phyloP scores from a whole-genome alignment of 2,888 invertebrate species.

The Microctonus aethiopoides region DNA sequence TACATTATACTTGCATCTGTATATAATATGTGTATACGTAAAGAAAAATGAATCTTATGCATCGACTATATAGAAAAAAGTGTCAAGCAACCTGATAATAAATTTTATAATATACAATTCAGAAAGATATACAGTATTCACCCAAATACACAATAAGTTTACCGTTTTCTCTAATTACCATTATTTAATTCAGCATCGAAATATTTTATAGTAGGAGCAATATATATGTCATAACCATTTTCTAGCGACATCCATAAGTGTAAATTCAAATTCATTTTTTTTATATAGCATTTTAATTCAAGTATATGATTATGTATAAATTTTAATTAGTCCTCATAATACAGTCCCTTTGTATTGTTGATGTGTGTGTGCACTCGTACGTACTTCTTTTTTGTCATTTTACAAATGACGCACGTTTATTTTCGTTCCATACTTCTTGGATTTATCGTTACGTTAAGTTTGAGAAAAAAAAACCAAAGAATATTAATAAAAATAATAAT shows the following conservation, averaged over 20 bases:
- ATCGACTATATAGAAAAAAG: constrained; percentile 46
- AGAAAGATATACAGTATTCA: constrained; percentile 39
- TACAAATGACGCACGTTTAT: constrained; percentile 32
- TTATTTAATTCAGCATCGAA: neutral
- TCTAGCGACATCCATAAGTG: no score
- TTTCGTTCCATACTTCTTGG: neutral
- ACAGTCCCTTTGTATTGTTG: constrained; percentile 11
- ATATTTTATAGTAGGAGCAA: no score
- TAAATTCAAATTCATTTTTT: no score
- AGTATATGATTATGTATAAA: no score
- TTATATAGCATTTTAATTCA: no score
- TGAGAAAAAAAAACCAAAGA: constrained; percentile 2
- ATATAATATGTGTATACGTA: neutral
- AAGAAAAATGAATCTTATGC: neutral
- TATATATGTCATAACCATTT: no score
- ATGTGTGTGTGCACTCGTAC: no score
- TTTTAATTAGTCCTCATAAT: constrained; percentile 25
- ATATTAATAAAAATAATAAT: neutral
- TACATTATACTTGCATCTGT: neutral
- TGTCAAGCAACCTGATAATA: constrained; percentile 60
- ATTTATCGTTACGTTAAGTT: neutral
- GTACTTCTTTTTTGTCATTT: constrained; percentile 3
- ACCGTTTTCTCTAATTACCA: no score
- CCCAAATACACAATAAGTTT: constrained; percentile 15
- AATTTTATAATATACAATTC: constrained; percentile 19